These are phyloP conservation scores for Dinomys branickii DNA, from an alignment of 2,113 vertebrate genomes.

Conservation along the genomic window DNA sequence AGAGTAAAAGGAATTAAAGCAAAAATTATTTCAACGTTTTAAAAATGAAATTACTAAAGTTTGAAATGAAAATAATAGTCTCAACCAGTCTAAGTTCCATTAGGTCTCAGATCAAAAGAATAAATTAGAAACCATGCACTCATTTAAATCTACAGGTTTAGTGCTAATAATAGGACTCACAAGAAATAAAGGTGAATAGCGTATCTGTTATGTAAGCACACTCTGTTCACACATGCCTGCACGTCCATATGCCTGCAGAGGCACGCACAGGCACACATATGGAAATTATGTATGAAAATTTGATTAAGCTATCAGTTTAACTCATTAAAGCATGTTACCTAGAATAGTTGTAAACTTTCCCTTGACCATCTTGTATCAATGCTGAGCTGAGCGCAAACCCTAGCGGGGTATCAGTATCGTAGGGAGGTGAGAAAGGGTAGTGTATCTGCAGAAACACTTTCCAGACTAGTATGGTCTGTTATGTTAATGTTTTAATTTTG, in stretches of 20 bases:
- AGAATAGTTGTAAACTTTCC: background rate
- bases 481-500: background rate
- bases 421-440: background rate
- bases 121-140: conserved; percentile 32
- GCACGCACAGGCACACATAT: background rate
- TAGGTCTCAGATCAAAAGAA: background rate
- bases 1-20: background rate
- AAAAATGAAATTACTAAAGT: background rate
- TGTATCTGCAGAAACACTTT: background rate
- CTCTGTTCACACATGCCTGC: background rate
- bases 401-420: background rate
- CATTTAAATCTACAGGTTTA: conserved; percentile 11
- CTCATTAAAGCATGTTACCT: background rate
- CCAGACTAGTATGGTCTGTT: background rate
- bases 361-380: background rate
- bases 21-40: background rate
- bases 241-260: background rate
- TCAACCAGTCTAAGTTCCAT: background rate
- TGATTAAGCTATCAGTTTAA: background rate
- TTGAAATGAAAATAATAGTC: background rate
- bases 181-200: conserved; percentile 5
- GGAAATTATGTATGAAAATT: background rate
- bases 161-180: conserved; percentile 21
- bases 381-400: background rate
- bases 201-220: background rate